A percentile compares a stretch with the other conserved stretches of the same genome.
These are phyloP conservation scores for Channa maculata DNA, from an alignment of 2,113 vertebrate species.

Conservation along the genomic window DNA sequence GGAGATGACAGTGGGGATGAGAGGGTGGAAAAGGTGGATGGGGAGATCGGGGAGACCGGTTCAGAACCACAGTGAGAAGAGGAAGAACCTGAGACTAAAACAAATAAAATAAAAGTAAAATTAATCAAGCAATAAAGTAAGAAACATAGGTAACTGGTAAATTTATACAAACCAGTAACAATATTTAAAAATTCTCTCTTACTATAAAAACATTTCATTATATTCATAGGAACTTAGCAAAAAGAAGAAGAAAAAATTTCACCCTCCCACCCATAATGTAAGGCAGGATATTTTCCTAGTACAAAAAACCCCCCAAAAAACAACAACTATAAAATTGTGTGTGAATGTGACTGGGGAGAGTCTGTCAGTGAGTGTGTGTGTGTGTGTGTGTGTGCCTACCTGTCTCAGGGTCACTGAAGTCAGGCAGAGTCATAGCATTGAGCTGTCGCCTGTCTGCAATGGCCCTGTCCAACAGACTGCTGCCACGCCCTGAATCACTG, in stretches of 20 bases:
- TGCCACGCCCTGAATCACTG: conserved; percentile 97
- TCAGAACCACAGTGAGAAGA: conserved; percentile 92
- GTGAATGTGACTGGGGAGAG: background rate
- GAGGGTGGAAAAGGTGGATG: conserved; percentile 85
- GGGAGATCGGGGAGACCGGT: conserved; percentile 88
- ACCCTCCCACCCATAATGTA: background rate
- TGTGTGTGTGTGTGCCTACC: conserved; percentile 81
- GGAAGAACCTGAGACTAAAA: conserved; percentile 92
- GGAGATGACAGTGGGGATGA: conserved; percentile 81
- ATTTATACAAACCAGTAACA: too few relatives aligned
- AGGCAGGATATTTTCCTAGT: background rate
- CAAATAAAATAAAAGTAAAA: conserved; percentile 50
- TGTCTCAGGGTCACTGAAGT: conserved; percentile 98
- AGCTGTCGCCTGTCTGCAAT: conserved; percentile 96
- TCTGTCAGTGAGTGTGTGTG: background rate
- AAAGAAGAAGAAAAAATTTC: background rate
- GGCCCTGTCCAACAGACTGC: conserved; percentile 96
- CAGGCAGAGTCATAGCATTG: conserved; percentile 94
- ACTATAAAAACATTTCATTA: too few relatives aligned
- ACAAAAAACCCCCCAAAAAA: background rate
- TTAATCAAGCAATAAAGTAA: conserved; percentile 16
- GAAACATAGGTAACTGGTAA: background rate
- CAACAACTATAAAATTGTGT: background rate
- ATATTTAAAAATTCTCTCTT: too few relatives aligned
- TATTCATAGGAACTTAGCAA: too few relatives aligned